Conservation (phyloP, 1,140 invertebrate genomes). For the Triops longicaudatus region DNA sequence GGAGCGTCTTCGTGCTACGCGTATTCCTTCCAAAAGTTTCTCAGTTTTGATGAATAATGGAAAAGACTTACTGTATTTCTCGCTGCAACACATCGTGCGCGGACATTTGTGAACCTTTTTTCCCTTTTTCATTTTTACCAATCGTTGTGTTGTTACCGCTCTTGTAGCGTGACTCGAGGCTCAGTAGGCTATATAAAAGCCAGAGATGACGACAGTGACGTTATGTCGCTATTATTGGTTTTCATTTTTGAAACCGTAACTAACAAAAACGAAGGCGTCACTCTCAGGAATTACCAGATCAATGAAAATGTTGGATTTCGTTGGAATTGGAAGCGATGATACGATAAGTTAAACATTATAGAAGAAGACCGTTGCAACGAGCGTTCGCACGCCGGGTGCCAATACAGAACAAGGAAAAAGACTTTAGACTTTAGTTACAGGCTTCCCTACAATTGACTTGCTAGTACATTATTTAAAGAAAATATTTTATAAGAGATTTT, state of each 20-base stretch:
- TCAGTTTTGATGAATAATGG: not conserved
- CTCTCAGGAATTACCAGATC: not conserved
- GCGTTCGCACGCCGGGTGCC: too few relatives aligned
- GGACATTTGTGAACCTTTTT: not conserved
- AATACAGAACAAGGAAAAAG: too few relatives aligned
- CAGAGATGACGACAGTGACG: not conserved
- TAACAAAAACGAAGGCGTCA: not conserved
- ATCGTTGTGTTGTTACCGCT: not conserved
- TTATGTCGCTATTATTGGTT: not conserved
- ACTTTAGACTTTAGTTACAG: too few relatives aligned
- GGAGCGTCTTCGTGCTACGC: not conserved
- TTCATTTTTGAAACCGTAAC: constrained; percentile 11
- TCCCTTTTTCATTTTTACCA: not conserved
- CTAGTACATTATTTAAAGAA: too few relatives aligned
- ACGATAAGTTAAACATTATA: too few relatives aligned
- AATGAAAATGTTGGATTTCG: too few relatives aligned
- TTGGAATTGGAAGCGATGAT: too few relatives aligned
- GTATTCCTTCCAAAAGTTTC: not conserved
- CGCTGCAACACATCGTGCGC: not conserved
- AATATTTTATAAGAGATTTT: too few relatives aligned
- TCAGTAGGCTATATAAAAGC: not conserved
- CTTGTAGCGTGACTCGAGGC: not conserved
- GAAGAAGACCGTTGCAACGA: too few relatives aligned
- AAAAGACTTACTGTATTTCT: not conserved
- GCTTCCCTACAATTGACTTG: too few relatives aligned